Percentiles rank a stretch among this genome's conserved stretches.
Conservation (phyloP, 2,113 vertebrate species). For the Eulemur macaco region DNA sequence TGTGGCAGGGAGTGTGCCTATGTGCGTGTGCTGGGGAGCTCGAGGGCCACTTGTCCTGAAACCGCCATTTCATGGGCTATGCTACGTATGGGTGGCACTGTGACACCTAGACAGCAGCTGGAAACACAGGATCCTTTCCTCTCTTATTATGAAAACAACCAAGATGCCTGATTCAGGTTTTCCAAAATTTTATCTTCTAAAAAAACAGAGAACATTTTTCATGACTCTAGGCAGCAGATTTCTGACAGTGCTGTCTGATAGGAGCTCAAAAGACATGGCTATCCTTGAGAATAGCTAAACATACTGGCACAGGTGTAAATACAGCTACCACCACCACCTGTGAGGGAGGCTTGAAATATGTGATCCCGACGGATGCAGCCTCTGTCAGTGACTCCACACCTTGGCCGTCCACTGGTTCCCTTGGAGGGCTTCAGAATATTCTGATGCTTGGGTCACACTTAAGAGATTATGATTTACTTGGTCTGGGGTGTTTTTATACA, state of each 20-base stretch:
- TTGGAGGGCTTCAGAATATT: neutral
- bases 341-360: neutral
- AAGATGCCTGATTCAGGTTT: neutral
- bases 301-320: neutral
- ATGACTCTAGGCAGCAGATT: neutral
- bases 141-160: neutral
- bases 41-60: rapidly evolving
- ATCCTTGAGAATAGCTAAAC: neutral
- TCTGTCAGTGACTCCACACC: neutral
- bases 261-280: neutral
- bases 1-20: neutral
- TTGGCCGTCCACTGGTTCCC: neutral
- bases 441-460: neutral
- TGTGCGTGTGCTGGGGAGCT: rapidly evolving
- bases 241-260: neutral
- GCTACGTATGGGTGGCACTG: neutral
- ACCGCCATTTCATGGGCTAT: neutral
- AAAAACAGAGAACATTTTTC: neutral
- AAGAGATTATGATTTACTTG: neutral
- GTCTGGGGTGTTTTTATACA: neutral
- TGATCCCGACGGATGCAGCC: neutral
- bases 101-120: neutral
- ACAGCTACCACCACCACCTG: neutral
- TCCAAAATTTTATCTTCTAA: neutral
- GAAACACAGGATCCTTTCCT: neutral